Base-by-base conservation (phyloP, 2,797 vertebrate genomes). In the Emys orbicularis region DNA sequence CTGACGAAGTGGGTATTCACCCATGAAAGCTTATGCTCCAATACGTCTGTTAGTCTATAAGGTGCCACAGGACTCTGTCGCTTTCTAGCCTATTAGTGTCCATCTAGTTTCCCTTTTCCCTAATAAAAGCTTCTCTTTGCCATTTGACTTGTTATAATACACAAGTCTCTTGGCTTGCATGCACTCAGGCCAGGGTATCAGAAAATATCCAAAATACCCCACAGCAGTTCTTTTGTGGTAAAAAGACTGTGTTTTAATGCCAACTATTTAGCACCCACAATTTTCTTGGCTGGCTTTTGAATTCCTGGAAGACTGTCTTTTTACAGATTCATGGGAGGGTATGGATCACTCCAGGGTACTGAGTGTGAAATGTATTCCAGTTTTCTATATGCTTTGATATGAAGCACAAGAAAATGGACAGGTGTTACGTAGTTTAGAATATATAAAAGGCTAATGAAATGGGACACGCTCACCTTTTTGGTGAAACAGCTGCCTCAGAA, bases 251-350 rank as follows among this genome's bases (percentile, higher is more conserved):
- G 31, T 83, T 11, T 52, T 34, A 19, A 15, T 94, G 81, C 15
- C n/a, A 84, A 1, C 49, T 77, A 88, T 72, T 89, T 12, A 57
- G 53, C 5, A 44, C 27, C 19, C 10, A 18, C 1, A 34, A 29
- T 44, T 92, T 93, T 93, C 81, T 89, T 72, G 19, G 44, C 16
- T 68, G 72, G 29, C 15, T 68, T 96, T 89, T 6, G 2, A 80
- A 79, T 94, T 94, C 85, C n/a, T 86, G 79, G 87, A 90, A 65
- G n/a, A 72, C 37, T 31, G 9, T 49, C 2, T 86, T 95, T 87
- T 83, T 68, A 79, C 44, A 13, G 1, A 50, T 56, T 18, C 27
- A 34, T 59, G 54, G 54, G 79, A 86, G 68, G 0, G 1, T 59
- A n/a, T 87, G 65, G 4, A 65, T 94, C 47, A 19, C 90, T 18